Evolutionary conservation across 2,888 invertebrate genomes (phyloP).

Genomic region (Chymomyza fuscimana): DNA sequence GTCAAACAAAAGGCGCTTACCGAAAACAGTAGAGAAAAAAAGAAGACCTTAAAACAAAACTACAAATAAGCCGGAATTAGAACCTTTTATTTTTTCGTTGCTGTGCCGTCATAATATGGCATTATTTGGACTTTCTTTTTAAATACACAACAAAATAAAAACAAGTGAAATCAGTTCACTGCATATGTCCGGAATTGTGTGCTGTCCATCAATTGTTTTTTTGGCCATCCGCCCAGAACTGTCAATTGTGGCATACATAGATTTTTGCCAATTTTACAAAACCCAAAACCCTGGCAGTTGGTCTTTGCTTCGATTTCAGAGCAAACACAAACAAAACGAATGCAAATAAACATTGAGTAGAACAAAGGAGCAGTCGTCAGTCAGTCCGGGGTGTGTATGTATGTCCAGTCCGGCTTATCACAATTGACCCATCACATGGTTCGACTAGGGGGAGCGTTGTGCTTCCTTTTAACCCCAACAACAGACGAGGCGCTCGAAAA

Average conservation of each 20-base stretch:
- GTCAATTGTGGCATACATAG: slow-evolving; percentile 61
- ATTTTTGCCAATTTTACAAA: slow-evolving; percentile 65
- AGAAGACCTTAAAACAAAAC: slow-evolving; percentile 31
- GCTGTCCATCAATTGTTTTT: slow-evolving; percentile 52
- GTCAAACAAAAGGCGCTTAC: slow-evolving; percentile 2
- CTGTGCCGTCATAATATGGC: slow-evolving; percentile 31
- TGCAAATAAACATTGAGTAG: slow-evolving; percentile 66
- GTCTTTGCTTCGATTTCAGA: slow-evolving; percentile 66
- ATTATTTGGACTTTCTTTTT: slow-evolving; percentile 54
- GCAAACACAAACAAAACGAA: slow-evolving; percentile 70
- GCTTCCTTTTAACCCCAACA: slow-evolving; percentile 45
- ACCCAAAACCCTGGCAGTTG: slow-evolving; percentile 23
- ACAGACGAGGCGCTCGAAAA: slow-evolving; percentile 37
- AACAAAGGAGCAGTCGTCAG: slow-evolving; percentile 62
- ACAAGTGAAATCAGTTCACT: slow-evolving; percentile 35
- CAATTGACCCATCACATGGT: slow-evolving; percentile 69
- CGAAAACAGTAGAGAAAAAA: background rate
- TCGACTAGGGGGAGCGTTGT: slow-evolving; percentile 24
- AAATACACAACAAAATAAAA: slow-evolving; percentile 30
- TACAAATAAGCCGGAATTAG: slow-evolving; percentile 45
- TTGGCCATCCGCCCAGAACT: slow-evolving; percentile 46
- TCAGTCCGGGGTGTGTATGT: slow-evolving; percentile 18
- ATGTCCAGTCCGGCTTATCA: slow-evolving; percentile 59
- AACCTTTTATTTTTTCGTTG: slow-evolving; percentile 25
- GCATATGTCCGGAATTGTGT: slow-evolving; percentile 43